phyloP scores from a whole-genome alignment of 2,888 invertebrate species.

The Synergus gifuensis region DNA sequence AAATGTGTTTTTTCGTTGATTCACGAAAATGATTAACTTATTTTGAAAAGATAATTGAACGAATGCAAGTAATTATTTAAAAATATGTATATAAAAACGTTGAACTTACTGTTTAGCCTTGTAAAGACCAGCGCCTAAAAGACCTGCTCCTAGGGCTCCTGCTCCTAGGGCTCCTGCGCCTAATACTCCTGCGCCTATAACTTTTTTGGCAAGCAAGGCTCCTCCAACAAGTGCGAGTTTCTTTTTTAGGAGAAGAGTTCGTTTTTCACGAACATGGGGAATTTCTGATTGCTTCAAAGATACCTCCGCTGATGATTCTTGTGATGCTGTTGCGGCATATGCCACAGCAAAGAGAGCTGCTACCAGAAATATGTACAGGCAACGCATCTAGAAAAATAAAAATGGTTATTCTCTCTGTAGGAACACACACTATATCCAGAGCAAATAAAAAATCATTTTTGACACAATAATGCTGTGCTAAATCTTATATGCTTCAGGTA shows the following conservation, averaged over 20 bases:
- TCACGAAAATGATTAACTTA: too few relatives aligned
- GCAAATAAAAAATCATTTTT: not conserved
- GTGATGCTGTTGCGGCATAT: constrained; percentile 48
- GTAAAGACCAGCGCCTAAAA: constrained; percentile 59
- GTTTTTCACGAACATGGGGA: constrained; percentile 65
- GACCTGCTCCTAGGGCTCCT: constrained; percentile 53
- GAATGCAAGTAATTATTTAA: not conserved
- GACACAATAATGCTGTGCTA: not conserved
- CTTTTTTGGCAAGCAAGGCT: constrained; percentile 49
- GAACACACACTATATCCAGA: too few relatives aligned
- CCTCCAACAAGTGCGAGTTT: constrained; percentile 68
- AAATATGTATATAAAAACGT: not conserved
- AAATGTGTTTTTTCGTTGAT: too few relatives aligned
- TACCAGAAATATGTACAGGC: constrained; percentile 52
- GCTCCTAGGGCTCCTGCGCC: constrained; percentile 51
- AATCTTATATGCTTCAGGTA: not conserved
- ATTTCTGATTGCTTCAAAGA: constrained; percentile 50
- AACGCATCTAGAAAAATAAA: constrained; percentile 57
- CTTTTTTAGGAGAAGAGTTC: constrained; percentile 72
- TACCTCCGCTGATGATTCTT: not conserved
- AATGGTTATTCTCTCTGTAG: not conserved
- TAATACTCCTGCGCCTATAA: constrained; percentile 54
- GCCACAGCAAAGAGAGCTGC: constrained; percentile 56
- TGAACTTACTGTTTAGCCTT: constrained; percentile 61
- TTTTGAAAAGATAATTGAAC: too few relatives aligned